phyloP scores from a whole-genome alignment of 2,113 vertebrate genomes.

The Tympanuchus pallidicinctus region DNA sequence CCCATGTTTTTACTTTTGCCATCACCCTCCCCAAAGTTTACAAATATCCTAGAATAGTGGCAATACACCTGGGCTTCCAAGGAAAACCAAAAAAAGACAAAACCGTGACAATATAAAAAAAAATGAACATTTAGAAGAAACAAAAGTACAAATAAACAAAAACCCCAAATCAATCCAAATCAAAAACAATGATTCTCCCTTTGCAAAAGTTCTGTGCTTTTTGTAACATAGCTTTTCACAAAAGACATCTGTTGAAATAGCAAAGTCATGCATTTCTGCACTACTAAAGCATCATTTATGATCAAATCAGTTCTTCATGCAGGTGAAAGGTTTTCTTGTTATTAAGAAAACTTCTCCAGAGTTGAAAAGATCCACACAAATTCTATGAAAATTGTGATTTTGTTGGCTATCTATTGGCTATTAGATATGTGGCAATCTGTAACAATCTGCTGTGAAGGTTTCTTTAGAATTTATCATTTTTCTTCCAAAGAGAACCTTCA shows the following conservation, averaged over 20 bases:
- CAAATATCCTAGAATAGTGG: too few species aligned
- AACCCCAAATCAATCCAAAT: fast-evolving
- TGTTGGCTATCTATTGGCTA: background rate
- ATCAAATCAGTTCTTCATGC: background rate
- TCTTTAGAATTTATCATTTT: background rate
- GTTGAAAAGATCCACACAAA: background rate
- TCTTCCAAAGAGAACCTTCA: background rate
- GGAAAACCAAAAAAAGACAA: too few species aligned
- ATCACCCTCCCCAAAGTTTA: too few species aligned
- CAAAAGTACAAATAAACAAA: background rate
- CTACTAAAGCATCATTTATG: background rate
- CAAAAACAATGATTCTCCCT: background rate
- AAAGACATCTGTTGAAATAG: background rate
- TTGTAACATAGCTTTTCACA: background rate
- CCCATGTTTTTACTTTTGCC: too few species aligned
- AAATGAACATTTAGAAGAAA: background rate
- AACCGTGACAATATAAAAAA: background rate
- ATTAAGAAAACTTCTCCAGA: background rate
- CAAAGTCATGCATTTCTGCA: background rate
- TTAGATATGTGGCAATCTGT: background rate
- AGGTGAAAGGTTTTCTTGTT: background rate
- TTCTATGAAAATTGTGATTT: background rate
- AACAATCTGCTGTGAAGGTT: background rate
- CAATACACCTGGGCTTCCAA: too few species aligned
- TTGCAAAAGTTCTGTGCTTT: background rate